These are phyloP conservation scores for Ictalurus punctatus DNA, from an alignment of 2,113 vertebrate species.

Conservation along the genomic window DNA sequence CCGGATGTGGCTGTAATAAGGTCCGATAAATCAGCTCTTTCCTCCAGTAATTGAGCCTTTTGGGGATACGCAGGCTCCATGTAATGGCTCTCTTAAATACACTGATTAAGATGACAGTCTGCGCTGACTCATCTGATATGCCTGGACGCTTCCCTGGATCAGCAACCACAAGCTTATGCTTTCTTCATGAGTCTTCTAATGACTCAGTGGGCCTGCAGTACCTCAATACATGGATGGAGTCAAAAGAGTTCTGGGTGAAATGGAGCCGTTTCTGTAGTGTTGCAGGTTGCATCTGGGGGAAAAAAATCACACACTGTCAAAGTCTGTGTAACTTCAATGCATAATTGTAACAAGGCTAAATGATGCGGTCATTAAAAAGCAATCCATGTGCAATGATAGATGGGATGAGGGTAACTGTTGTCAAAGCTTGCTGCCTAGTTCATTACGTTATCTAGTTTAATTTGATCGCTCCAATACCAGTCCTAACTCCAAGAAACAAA, in stretches of 20 bases:
- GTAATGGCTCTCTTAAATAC: conserved; percentile 58
- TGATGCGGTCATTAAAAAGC: conserved; percentile 33
- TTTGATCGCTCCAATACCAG: conserved; percentile 1
- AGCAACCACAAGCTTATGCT: conserved; percentile 30
- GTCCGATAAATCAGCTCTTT: conserved; percentile 53
- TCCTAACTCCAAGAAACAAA: neutral
- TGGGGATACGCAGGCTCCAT: conserved; percentile 49
- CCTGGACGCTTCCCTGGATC: neutral
- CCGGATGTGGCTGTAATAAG: conserved; percentile 37
- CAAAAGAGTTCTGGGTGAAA: neutral
- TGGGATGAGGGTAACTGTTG: neutral
- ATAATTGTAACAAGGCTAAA: neutral
- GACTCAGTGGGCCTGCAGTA: neutral
- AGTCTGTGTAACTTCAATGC: neutral
- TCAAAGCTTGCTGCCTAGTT: conserved; percentile 15
- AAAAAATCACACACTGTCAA: neutral
- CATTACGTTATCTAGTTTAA: conserved; percentile 3
- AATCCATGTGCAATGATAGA: conserved; percentile 12
- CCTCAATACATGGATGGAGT: neutral
- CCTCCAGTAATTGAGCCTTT: conserved; percentile 58
- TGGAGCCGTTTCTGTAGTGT: neutral
- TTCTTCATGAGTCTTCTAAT: conserved; percentile 1
- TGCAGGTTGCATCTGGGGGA: neutral
- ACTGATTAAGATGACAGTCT: conserved; percentile 46
- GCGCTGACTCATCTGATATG: conserved; percentile 47